Base-by-base conservation (phyloP, 2,113 vertebrate genomes). In the Antigone vipio region DNA sequence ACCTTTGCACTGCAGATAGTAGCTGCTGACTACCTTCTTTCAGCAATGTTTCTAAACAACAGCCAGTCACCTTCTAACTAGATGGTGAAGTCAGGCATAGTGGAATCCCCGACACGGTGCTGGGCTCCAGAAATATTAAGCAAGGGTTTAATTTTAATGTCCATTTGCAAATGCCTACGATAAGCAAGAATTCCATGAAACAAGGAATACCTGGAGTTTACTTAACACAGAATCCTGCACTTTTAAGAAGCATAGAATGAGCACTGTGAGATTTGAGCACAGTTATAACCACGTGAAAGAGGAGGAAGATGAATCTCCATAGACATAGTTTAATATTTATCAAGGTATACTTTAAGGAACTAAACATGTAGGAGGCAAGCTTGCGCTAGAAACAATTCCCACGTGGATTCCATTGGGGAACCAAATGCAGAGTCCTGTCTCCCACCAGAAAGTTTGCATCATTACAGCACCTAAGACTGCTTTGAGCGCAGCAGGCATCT, bases 41-140 rank as follows among this genome's bases (percentile, higher is more conserved):
- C 62, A 58, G 6, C 23, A 42, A 4, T 10, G 8, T 23, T 63
- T 15, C 13, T 7, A 52, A 29, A 47, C 3, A 62, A 27, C 0
- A 0, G 8, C 20, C 30, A n/a, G 24, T n/a, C 35, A 38, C 0
- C 0, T 40, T 63, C 30, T 29, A 42, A 3, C 10, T 12, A 38
- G 34, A 49, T 19, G 44, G 8, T 42, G 23, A 66, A 45, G 24
- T 50, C 24, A 34, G 8, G 49, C 20, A 10, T 30, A 26, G 9
- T 34, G 5, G 15, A 78, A 75, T 32, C 34, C 11, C 18, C 15
- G 12, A 34, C 29, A 77, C 22, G n/a, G 14, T 60, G 32, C 13
- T 18, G 6, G 15, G 18, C 16, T 91, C 19, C 49, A 60, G n/a
- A 87, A 84, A 42, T n/a, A 45, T 5, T n/a, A 83, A 72, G 7